Evolutionary conservation across 2,888 invertebrate genomes (phyloP).

Genomic region (Lamellibrachia columna): DNA sequence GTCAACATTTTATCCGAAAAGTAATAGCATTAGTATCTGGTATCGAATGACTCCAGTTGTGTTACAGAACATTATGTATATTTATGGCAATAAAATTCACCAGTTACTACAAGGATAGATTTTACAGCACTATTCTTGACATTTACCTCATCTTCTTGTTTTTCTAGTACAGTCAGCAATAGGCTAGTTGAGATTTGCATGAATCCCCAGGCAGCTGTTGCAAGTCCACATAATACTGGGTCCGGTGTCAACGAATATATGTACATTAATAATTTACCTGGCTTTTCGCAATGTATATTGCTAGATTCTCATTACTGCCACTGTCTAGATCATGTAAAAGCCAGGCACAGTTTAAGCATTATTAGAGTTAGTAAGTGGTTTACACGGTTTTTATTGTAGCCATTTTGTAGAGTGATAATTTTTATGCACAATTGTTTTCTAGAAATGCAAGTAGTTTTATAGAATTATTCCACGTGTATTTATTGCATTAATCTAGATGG

Average conservation of each 20-base stretch:
- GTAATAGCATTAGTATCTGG: not conserved
- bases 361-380: not conserved
- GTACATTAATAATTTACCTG: not conserved
- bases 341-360: not conserved
- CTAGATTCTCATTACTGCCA: not conserved
- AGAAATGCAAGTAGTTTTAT: not conserved
- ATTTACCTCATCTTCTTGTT: not conserved
- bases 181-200: not conserved
- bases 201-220: not conserved
- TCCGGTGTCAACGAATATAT: not conserved
- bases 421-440: not conserved
- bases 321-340: not conserved
- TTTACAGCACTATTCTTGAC: not conserved
- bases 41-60: not conserved
- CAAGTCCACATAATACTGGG: not conserved
- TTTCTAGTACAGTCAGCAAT: too few relatives aligned
- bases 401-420: not conserved
- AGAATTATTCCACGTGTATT: not conserved
- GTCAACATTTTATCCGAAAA: not conserved
- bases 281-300: not conserved
- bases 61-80: not conserved
- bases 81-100: not conserved
- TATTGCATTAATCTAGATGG: constrained; percentile 3
- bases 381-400: not conserved
- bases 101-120: not conserved